Evolutionary conservation across 2,888 invertebrate species (phyloP).

Genomic region (Pandemis heparana): DNA sequence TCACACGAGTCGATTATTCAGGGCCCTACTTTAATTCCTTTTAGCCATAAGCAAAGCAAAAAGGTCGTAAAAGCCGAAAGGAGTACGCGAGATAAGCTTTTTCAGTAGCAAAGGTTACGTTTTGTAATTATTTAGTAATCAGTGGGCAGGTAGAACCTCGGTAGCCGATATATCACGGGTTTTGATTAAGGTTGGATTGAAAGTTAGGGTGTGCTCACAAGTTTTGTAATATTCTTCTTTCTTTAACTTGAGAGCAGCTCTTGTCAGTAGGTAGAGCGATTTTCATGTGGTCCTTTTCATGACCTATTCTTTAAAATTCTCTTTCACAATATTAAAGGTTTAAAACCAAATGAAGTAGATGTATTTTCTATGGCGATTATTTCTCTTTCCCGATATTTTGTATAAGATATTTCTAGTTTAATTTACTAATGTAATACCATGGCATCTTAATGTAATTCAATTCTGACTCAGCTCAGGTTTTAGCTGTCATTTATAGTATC

Average conservation of each 20-base stretch:
- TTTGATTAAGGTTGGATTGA: slow-evolving; percentile 57
- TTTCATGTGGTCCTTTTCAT: too few relatives aligned
- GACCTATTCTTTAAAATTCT: too few relatives aligned
- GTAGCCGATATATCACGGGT: slow-evolving; percentile 79
- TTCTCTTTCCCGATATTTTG: too few relatives aligned
- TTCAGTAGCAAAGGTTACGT: slow-evolving; percentile 51
- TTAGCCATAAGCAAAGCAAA: background rate
- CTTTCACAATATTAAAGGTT: too few relatives aligned
- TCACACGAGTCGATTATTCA: slow-evolving; percentile 28
- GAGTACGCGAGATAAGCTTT: slow-evolving; percentile 4
- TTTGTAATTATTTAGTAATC: slow-evolving; percentile 81
- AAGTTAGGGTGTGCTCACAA: slow-evolving; percentile 25
- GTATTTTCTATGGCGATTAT: too few relatives aligned
- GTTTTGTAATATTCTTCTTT: background rate
- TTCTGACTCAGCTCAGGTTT: too few relatives aligned
- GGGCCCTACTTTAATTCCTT: slow-evolving; percentile 31
- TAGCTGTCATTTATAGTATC: too few relatives aligned
- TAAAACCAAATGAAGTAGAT: too few relatives aligned
- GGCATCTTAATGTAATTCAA: too few relatives aligned
- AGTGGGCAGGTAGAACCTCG: slow-evolving; percentile 68
- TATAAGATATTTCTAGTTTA: too few relatives aligned
- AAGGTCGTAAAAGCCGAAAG: slow-evolving; percentile 12
- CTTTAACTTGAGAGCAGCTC: background rate
- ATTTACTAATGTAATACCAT: too few relatives aligned
- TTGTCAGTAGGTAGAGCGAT: too few relatives aligned